Evolutionary conservation across 1,140 invertebrate species (phyloP).

Genomic region (Adoxophyes honmai): DNA sequence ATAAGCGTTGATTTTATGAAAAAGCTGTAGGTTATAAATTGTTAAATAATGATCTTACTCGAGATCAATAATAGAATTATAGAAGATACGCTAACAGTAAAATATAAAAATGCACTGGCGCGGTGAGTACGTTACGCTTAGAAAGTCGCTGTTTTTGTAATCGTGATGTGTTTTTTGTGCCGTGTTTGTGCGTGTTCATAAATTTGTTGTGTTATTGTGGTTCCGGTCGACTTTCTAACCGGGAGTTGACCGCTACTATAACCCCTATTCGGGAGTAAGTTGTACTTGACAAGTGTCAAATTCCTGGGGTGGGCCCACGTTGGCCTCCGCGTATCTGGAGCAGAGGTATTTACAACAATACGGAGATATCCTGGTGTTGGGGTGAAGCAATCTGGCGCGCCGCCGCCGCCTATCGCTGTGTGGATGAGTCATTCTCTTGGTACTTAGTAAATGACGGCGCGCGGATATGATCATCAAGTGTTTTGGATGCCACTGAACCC

Average conservation of each 20-base stretch:
- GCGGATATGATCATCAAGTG: constrained; percentile 63
- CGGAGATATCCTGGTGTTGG: constrained; percentile 37
- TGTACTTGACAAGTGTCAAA: constrained; percentile 74
- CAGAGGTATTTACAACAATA: constrained; percentile 18
- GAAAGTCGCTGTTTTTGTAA: constrained; percentile 65
- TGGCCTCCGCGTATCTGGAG: constrained; percentile 36
- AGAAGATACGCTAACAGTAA: constrained; percentile 95
- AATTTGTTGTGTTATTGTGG: constrained; percentile 16
- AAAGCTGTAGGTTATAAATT: constrained; percentile 74
- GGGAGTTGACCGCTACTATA: constrained; percentile 34
- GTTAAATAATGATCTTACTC: constrained; percentile 95
- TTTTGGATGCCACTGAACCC: constrained; percentile 49
- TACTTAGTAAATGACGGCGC: constrained; percentile 41
- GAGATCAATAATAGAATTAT: constrained; percentile 99
- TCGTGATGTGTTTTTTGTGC: constrained; percentile 47
- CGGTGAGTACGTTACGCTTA: constrained; percentile 87
- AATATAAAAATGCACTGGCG: constrained; percentile 96
- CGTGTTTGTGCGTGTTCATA: constrained; percentile 25
- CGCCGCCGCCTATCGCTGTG: constrained; percentile 55
- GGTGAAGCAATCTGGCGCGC: constrained; percentile 39
- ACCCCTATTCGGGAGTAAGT: constrained; percentile 50
- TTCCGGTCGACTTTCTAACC: constrained; percentile 17
- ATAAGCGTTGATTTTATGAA: constrained; percentile 75
- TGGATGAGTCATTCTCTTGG: constrained; percentile 65
- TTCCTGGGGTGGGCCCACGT: constrained; percentile 71